A percentile compares a stretch with the other conserved stretches of the same genome.
Evolutionary conservation across 2,113 vertebrate species (phyloP).

Genomic region (Limanda limanda): DNA sequence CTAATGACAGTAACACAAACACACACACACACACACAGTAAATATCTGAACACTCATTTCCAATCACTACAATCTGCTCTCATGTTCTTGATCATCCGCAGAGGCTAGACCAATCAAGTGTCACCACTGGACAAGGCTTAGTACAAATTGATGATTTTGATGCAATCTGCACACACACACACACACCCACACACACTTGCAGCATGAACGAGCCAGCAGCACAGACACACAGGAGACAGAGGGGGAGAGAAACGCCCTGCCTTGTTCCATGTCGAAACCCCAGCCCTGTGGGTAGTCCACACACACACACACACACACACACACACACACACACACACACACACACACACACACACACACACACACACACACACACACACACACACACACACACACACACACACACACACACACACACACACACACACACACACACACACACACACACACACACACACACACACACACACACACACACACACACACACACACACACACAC

Average conservation of each 20-base stretch:
- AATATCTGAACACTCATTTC: slow-evolving; percentile 47
- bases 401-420: background rate
- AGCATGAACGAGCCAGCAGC: slow-evolving; percentile 34
- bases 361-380: slow-evolving; percentile 19
- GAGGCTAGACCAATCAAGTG: slow-evolving; percentile 29
- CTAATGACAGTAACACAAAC: slow-evolving; percentile 18
- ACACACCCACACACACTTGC: background rate
- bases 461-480: slow-evolving; percentile 7
- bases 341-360: background rate
- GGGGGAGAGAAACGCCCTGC: slow-evolving; percentile 84
- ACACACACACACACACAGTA: slow-evolving; percentile 4
- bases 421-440: slow-evolving; percentile 21
- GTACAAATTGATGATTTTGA: slow-evolving; percentile 43
- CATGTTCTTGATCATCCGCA: slow-evolving; percentile 36
- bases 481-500: slow-evolving; percentile 15
- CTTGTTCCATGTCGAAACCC: slow-evolving; percentile 73
- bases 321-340: background rate
- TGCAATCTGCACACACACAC: slow-evolving; percentile 10
- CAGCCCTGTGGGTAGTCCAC: slow-evolving; percentile 38
- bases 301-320: slow-evolving; percentile 21
- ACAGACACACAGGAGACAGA: slow-evolving; percentile 66
- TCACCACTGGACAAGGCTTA: slow-evolving; percentile 31
- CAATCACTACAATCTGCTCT: slow-evolving; percentile 29
- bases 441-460: background rate
- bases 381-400: background rate